Evolutionary conservation across 2,888 invertebrate genomes (phyloP).

Genomic region (Thecocarcelia acutangulata): DNA sequence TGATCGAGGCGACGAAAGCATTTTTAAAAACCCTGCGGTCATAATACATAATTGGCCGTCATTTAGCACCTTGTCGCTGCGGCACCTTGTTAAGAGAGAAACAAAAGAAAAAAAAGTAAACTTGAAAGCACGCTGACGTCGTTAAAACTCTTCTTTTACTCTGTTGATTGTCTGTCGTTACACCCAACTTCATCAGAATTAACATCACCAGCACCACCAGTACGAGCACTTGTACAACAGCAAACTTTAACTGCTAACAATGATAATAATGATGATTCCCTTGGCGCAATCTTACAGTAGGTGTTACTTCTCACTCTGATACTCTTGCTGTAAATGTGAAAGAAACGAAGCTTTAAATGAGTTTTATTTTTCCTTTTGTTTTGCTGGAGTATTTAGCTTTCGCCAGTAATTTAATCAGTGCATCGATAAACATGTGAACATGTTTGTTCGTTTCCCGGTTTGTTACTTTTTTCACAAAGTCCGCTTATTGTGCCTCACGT

Average conservation of each 20-base stretch:
- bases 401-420: constrained; percentile 65
- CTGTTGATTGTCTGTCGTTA: constrained; percentile 16
- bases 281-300: constrained; percentile 29
- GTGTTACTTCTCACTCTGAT: constrained; percentile 58
- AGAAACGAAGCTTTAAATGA: constrained; percentile 40
- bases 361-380: constrained; percentile 26
- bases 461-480: constrained; percentile 15
- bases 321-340: constrained; percentile 35
- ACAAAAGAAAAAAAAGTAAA: not conserved
- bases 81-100: constrained; percentile 77
- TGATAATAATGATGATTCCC: constrained; percentile 21
- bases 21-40: constrained; percentile 58
- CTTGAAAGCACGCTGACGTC: constrained; percentile 30
- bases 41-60: constrained; percentile 75
- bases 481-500: constrained; percentile 34
- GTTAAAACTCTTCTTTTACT: constrained; percentile 22
- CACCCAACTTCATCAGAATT: constrained; percentile 61
- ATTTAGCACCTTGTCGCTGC: constrained; percentile 81
- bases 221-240: not conserved
- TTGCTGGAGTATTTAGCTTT: constrained; percentile 57
- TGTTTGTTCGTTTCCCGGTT: constrained; percentile 42
- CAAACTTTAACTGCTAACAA: constrained; percentile 42
- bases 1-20: constrained; percentile 69
- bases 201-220: constrained; percentile 21
- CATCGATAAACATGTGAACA: constrained; percentile 46